A percentile compares a stretch with the other conserved stretches of the same genome.
Conservation (phyloP, 1,140 invertebrate species). For the Formica selysi region DNA sequence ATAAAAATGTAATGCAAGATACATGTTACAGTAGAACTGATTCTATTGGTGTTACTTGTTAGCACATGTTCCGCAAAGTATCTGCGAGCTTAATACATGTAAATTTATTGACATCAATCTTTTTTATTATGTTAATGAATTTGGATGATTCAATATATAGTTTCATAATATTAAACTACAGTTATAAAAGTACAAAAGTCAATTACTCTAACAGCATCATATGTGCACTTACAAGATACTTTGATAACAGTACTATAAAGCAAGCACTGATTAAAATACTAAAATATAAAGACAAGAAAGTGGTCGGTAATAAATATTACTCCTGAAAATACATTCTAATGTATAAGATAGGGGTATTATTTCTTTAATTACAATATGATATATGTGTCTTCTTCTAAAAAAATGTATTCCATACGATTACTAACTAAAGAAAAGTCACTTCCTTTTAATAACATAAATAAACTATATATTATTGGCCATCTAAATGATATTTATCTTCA, state of each 20-base stretch:
- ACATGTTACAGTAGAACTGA: constrained; percentile 8
- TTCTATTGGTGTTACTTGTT: constrained; percentile 23
- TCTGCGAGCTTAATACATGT: neutral
- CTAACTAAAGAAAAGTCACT: constrained; percentile 64
- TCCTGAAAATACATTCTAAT: constrained; percentile 47
- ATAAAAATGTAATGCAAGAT: constrained; percentile 46
- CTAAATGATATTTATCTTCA: constrained; percentile 16
- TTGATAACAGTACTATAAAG: constrained; percentile 49
- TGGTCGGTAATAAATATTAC: constrained; percentile 75
- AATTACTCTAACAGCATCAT: constrained; percentile 61
- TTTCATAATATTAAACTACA: constrained; percentile 2
- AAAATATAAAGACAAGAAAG: constrained; percentile 44
- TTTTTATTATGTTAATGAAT: neutral
- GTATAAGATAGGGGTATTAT: constrained; percentile 48
- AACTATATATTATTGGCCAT: constrained; percentile 56
- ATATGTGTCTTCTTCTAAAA: constrained; percentile 59
- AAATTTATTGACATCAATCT: constrained; percentile 4
- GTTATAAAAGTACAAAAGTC: constrained; percentile 38
- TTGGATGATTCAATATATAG: neutral
- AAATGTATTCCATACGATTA: constrained; percentile 75
- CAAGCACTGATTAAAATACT: constrained; percentile 56
- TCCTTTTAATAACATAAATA: constrained; percentile 51
- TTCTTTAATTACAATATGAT: constrained; percentile 63
- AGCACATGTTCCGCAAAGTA: constrained; percentile 5
- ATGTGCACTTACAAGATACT: constrained; percentile 32